phyloP scores from a whole-genome alignment of 2,888 invertebrate genomes.

The Agrilus mali region DNA sequence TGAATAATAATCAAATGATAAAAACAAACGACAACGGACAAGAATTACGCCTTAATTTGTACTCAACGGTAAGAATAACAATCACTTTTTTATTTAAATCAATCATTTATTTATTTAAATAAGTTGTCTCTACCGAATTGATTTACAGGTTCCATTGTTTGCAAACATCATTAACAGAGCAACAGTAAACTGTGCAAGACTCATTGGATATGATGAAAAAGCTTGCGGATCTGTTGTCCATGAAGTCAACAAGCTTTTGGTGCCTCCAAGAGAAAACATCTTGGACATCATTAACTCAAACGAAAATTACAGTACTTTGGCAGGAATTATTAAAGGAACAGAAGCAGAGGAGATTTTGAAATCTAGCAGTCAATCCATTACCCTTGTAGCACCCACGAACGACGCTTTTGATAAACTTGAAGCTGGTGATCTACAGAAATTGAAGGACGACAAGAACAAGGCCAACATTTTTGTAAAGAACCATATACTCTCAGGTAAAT shows the following conservation, averaged over 20 bases:
- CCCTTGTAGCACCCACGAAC: slow-evolving; percentile 46
- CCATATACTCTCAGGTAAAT: slow-evolving; percentile 40
- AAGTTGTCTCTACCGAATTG: slow-evolving; percentile 1
- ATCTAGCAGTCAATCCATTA: slow-evolving; percentile 35
- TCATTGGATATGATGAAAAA: slow-evolving; percentile 47
- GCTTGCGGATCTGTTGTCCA: slow-evolving; percentile 57
- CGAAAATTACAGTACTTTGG: slow-evolving; percentile 34
- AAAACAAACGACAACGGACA: slow-evolving; percentile 34
- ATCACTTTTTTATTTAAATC: background rate
- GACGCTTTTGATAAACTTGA: slow-evolving; percentile 39
- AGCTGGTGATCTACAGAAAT: slow-evolving; percentile 32
- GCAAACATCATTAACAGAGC: slow-evolving; percentile 44
- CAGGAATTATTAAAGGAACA: slow-evolving; percentile 33
- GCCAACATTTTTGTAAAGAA: slow-evolving; percentile 37
- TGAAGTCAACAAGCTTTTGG: slow-evolving; percentile 46
- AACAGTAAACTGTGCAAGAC: slow-evolving; percentile 54
- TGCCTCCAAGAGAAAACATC: slow-evolving; percentile 38
- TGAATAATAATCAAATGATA: slow-evolving; percentile 41
- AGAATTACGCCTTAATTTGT: slow-evolving; percentile 47
- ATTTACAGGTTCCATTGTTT: slow-evolving; percentile 38
- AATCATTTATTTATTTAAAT: background rate
- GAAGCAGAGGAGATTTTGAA: slow-evolving; percentile 37
- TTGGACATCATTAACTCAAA: slow-evolving; percentile 36
- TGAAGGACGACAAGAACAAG: slow-evolving; percentile 36
- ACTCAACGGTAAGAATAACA: slow-evolving; percentile 39